Evolutionary conservation across 2,797 vertebrate genomes (phyloP), one percentile per base, ranked within the genome.

Genomic region (Phyllotis vaccarum): DNA sequence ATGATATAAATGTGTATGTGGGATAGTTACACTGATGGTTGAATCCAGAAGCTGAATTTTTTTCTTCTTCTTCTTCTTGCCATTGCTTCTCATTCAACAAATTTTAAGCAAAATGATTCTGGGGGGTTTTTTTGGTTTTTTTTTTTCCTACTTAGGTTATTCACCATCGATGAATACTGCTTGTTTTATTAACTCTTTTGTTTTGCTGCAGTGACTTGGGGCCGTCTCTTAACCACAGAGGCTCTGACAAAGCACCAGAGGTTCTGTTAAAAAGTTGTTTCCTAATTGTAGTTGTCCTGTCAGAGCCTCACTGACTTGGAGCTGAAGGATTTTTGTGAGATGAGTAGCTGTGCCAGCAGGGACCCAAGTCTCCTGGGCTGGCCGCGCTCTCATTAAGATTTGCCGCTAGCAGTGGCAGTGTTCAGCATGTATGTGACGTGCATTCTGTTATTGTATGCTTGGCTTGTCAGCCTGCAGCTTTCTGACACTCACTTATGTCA

Each of bases 181-280:
- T 98, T 97, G 97, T 98, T 98, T 98, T 98, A 98, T 98, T 98
- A 98, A 98, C 98, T 97, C 98, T 98, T 99, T 98, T 99, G 98
- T 99, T 98, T 98, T 98, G 98, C 97, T 97, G 98, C 97, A 94
- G 97, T 97, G 98, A 97, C 98, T 98, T 98, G 97, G 89, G 98
- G 98, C 98, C 98, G 98, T 98, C 98, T 98, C 97, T 97, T 92
- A 97, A 98, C 99, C 98, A 97, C 98, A 98, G 98, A 98, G 24
- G 98, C 99, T 98, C 99, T 99, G 99, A 99, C 99, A 99, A 99
- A 99, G 99, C 99, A 99, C 99, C 98, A 99, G 99, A 99, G 99
- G 99, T 99, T 99, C 98, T 98, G 98, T 98, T 99, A 98, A 99
- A 98, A 99, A 98, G 98, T 98, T 99, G 98, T 99, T 98, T 98